Conservation (phyloP, 2,797 vertebrate genomes). For the Oryzias sinensis region DNA sequence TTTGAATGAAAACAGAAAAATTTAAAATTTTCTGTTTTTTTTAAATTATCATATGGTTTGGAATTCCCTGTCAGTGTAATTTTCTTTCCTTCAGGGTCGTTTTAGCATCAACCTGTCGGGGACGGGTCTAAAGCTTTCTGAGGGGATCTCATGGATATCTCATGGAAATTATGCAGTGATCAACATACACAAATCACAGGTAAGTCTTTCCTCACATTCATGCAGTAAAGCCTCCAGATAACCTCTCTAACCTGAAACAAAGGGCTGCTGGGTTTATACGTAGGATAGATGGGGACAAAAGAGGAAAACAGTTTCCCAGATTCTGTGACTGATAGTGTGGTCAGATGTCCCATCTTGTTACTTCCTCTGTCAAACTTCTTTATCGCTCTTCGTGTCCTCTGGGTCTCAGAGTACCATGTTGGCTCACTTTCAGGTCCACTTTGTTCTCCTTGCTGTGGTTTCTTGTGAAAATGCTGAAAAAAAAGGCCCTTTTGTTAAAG, state of each 20-base stretch:
- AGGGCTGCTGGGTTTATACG: background rate
- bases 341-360: background rate
- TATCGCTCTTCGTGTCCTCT: background rate
- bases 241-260: background rate
- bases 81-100: constrained; percentile 77
- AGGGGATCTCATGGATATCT: constrained; percentile 85
- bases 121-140: constrained; percentile 85
- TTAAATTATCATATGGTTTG: background rate
- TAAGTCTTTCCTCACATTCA: constrained; percentile 33
- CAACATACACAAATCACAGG: constrained; percentile 87
- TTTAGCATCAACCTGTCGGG: constrained; percentile 92
- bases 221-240: background rate
- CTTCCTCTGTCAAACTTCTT: background rate
- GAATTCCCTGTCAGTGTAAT: background rate
- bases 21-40: too few relatives aligned
- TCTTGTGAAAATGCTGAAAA: constrained; percentile 36
- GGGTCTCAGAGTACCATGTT: too few relatives aligned
- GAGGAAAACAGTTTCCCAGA: background rate
- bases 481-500: constrained; percentile 49
- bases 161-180: constrained; percentile 91
- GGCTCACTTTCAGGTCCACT: constrained; percentile 4
- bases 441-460: constrained; percentile 22
- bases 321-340: too few relatives aligned
- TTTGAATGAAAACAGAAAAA: background rate
- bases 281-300: background rate